These are phyloP conservation scores for Porites australiensis DNA, from an alignment of 64 coral and sea anemone genomes.

Conservation along the genomic window DNA sequence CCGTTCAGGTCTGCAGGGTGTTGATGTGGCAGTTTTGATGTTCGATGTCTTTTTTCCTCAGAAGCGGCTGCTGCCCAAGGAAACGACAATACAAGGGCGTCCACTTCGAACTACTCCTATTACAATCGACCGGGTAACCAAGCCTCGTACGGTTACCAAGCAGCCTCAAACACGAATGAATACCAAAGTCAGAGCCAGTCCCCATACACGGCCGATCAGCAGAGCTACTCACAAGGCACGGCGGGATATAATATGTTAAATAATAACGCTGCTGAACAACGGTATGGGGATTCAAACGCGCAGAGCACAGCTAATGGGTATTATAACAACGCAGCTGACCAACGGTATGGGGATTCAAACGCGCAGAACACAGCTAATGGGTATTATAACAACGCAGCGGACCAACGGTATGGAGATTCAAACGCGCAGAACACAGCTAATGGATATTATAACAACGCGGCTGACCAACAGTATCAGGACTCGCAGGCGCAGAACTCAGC, in stretches of 20 bases:
- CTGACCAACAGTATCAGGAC: neutral
- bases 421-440: neutral
- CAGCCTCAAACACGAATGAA: neutral
- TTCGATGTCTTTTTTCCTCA: neutral
- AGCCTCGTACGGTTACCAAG: conserved; percentile 36
- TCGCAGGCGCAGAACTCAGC: neutral
- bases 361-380: neutral
- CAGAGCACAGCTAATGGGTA: neutral
- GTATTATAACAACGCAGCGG: neutral
- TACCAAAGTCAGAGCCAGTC: neutral
- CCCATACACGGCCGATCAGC: neutral
- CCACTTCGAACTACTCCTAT: too few relatives aligned
- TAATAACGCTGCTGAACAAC: neutral
- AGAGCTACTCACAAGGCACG: neutral
- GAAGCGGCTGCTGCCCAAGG: neutral
- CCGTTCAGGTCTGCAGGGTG: too few relatives aligned
- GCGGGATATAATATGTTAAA: neutral
- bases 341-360: neutral
- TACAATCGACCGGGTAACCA: neutral
- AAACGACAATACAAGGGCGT: neutral
- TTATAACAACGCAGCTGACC: neutral
- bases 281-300: neutral
- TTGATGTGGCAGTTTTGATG: too few relatives aligned
- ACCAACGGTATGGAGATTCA: conserved; percentile 2
- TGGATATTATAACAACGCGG: neutral